These are phyloP conservation scores for Falco berigora DNA, from an alignment of 2,797 vertebrate genomes.

Conservation along the genomic window DNA sequence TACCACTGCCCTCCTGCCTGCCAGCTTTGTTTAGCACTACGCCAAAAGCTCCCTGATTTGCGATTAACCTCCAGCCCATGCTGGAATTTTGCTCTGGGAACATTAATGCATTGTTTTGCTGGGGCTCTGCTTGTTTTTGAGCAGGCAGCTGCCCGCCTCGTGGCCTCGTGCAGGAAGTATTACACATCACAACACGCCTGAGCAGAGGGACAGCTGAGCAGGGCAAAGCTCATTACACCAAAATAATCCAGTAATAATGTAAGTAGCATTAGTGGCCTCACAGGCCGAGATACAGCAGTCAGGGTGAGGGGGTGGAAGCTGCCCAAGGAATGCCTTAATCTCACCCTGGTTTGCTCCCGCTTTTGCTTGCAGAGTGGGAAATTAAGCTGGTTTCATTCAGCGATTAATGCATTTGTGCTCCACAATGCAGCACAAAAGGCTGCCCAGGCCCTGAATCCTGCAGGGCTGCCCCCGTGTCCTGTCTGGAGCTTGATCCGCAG, in stretches of 20 bases:
- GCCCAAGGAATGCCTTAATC: slow-evolving; percentile 39
- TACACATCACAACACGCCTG: slow-evolving; percentile 5
- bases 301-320: background rate
- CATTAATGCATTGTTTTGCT: slow-evolving; percentile 21
- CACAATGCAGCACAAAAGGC: rapidly evolving
- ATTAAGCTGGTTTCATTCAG: background rate
- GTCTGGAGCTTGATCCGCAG: rapidly evolving
- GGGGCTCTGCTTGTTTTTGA: background rate
- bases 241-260: slow-evolving; percentile 68
- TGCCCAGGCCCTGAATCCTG: background rate
- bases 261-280: slow-evolving; percentile 57
- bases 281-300: background rate
- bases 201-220: slow-evolving; percentile 43
- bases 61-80: background rate
- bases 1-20: background rate
- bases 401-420: background rate
- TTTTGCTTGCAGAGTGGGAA: background rate
- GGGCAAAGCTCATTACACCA: slow-evolving; percentile 68
- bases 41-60: background rate
- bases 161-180: slow-evolving; percentile 45
- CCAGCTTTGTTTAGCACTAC: background rate
- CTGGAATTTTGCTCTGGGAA: slow-evolving; percentile 23
- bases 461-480: background rate
- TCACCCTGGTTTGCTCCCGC: background rate
- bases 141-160: slow-evolving; percentile 11